Base-by-base conservation (phyloP, 2,113 vertebrate species). In the Dinomys branickii region DNA sequence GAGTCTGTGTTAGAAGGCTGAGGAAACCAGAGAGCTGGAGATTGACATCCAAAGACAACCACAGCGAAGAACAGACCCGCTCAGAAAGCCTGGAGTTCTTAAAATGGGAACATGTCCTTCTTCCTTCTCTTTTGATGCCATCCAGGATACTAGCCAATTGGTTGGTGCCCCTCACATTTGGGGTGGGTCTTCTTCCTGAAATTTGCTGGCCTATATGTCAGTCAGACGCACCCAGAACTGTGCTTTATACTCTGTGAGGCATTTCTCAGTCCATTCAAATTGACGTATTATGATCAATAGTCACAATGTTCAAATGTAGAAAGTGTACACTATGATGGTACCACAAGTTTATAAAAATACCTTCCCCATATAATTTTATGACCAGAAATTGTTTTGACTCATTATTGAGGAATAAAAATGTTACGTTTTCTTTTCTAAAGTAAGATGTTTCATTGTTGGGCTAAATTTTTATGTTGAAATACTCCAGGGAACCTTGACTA, bases 401-500 rank as follows among this genome's bases (percentile, higher is more conserved):
- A 87, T 47, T 38, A 17, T 4, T 52, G 17, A 96, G 22, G 30
- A 85, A 94, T 93, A 94, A 97, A 75, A 97, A 69, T n/a, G 22
- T 9, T 56, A 2, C 5, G 2, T 78, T 54, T 59, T 61, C 30
- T 58, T 13, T 2, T 19, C 24, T n/a, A 78, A 88, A 26, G 63
- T 92, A 96, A 96, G 84, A 96, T 90, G 8, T 88, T 26, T 80
- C 54, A 90, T n/a, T n/a, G n/a, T 63, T 95, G 50, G 30, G 69
- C 26, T 96, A 95, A 82, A 92, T 90, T 92, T 59, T 88, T 85
- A 95, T 28, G 20, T 41, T 88, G 71, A 94, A 96, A 91, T 97
- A 73, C 2, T 85, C 56, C 20, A 88, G 85, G 85, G 52, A 92
- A 10, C 16, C 14, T 88, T 91, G 30, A 52, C 71, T 71, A 71